These are phyloP conservation scores for Lycodopsis pacificus DNA, from an alignment of 2,797 vertebrate species.

Conservation along the genomic window DNA sequence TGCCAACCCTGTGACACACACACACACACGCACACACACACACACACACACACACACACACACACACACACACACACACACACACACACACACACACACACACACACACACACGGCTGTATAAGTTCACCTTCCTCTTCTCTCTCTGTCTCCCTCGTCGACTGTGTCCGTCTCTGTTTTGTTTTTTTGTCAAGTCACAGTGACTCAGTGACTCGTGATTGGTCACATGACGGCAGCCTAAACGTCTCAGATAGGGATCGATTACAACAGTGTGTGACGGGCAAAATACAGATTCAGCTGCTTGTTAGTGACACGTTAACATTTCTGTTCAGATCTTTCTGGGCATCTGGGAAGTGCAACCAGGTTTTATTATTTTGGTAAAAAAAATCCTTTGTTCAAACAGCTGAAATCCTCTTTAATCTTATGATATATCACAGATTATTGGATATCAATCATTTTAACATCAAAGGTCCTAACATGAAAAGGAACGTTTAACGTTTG, in stretches of 20 bases:
- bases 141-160: background rate
- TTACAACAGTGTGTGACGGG: background rate
- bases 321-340: background rate
- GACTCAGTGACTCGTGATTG: slow-evolving; percentile 65
- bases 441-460: too few species aligned
- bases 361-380: background rate
- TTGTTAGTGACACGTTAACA: background rate
- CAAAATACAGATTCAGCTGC: background rate
- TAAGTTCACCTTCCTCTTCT: slow-evolving; percentile 36
- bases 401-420: background rate
- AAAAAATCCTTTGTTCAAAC: background rate
- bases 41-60: slow-evolving; percentile 13
- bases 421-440: background rate
- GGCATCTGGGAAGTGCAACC: background rate
- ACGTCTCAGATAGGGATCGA: background rate
- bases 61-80: slow-evolving; percentile 23
- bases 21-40: slow-evolving; percentile 18
- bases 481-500: too few species aligned
- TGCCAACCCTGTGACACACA: background rate
- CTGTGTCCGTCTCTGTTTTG: background rate
- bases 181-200: slow-evolving; percentile 69
- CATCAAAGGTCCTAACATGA: too few species aligned
- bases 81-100: slow-evolving; percentile 21
- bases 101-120: background rate
- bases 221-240: slow-evolving; percentile 26